These are phyloP conservation scores for Pedionomus torquatus DNA, from an alignment of 2,113 vertebrate genomes.

Conservation along the genomic window DNA sequence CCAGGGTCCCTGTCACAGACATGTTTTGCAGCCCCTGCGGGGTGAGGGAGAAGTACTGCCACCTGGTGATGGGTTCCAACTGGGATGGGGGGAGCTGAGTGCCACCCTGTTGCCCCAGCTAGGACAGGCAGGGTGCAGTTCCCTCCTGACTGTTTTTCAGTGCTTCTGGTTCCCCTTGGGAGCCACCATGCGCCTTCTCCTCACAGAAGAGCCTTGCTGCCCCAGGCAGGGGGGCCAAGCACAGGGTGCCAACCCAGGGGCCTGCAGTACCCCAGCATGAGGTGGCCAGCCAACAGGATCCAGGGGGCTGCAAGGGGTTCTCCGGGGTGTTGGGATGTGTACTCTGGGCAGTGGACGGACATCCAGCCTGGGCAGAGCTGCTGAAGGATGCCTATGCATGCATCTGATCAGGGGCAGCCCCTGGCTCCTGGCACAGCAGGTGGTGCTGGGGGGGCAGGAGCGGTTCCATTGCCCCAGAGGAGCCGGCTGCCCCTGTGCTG, in stretches of 20 bases:
- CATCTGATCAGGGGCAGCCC: background rate
- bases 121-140: background rate
- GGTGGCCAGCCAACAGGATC: fast-evolving
- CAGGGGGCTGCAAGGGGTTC: fast-evolving
- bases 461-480: fast-evolving
- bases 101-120: fast-evolving
- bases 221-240: fast-evolving
- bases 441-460: background rate
- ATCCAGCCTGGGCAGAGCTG: background rate
- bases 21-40: fast-evolving
- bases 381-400: background rate
- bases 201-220: fast-evolving
- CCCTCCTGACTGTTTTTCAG: background rate
- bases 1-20: background rate
- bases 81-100: background rate
- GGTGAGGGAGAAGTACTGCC: background rate
- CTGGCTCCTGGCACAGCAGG: fast-evolving
- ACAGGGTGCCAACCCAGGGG: background rate
- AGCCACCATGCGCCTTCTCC: fast-evolving
- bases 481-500: fast-evolving
- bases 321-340: fast-evolving
- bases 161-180: fast-evolving
- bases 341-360: background rate
- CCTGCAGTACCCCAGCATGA: background rate
- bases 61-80: fast-evolving